Percentiles rank a stretch among this genome's conserved stretches.
phyloP scores from a whole-genome alignment of 2,113 vertebrate genomes.

The Rutilus rutilus region DNA sequence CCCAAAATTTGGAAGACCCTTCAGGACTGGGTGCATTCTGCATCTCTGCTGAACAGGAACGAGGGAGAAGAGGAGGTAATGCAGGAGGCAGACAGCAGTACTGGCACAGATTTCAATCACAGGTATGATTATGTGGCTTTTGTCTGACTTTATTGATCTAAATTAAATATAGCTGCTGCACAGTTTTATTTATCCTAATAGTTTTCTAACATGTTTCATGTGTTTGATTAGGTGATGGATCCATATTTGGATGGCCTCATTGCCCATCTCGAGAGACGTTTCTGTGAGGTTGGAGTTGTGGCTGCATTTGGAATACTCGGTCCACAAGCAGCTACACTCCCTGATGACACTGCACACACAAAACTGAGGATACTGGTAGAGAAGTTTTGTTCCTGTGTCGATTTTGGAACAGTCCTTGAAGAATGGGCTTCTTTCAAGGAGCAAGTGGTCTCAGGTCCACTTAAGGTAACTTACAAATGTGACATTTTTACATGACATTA shows the following conservation, averaged over 20 bases:
- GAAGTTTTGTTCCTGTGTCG: not conserved
- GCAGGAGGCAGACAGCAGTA: not conserved
- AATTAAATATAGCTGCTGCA: not conserved
- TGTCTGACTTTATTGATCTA: not conserved
- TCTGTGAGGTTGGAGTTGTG: constrained; percentile 4
- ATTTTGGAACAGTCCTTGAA: not conserved
- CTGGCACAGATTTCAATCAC: constrained; percentile 4
- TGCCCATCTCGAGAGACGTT: constrained; percentile 14
- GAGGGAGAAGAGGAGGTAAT: not conserved
- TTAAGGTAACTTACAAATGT: not conserved
- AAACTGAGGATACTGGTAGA: constrained; percentile 14
- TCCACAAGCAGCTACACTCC: constrained; percentile 8
- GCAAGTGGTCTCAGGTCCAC: not conserved
- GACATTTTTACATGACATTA: not conserved
- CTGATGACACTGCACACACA: not conserved
- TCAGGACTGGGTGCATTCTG: not conserved
- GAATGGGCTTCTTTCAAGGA: not conserved
- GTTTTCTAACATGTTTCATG: not conserved
- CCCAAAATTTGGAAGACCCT: constrained; percentile 1
- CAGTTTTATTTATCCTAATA: not conserved
- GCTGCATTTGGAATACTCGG: not conserved
- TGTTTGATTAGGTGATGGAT: constrained; percentile 9
- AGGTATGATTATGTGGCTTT: constrained; percentile 19
- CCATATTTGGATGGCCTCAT: constrained; percentile 3
- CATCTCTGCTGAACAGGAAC: constrained; percentile 4